These are phyloP conservation scores for Aspidiotus rigidus DNA, from an alignment of 2,888 invertebrate species.

Conservation along the genomic window DNA sequence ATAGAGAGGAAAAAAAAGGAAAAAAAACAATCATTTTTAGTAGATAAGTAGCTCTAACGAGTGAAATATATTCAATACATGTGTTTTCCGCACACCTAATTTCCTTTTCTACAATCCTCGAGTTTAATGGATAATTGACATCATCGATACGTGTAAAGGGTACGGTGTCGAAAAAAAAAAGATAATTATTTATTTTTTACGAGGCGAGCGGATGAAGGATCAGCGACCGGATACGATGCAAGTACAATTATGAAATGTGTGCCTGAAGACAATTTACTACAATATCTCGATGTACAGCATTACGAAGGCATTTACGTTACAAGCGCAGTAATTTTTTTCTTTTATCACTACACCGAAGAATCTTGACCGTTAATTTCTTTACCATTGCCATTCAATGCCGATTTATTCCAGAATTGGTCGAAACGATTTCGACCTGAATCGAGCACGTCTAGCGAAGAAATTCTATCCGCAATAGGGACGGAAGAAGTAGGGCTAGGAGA, in stretches of 20 bases:
- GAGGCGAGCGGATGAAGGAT: not conserved
- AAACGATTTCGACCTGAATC: conserved; percentile 73
- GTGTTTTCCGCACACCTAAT: too few relatives aligned
- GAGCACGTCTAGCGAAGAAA: conserved; percentile 51
- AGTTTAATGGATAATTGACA: too few relatives aligned
- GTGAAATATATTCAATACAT: too few relatives aligned
- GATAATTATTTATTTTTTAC: not conserved
- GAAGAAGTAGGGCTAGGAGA: conserved; percentile 39
- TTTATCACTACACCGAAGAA: conserved; percentile 23
- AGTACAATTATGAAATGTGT: too few relatives aligned
- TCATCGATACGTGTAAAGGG: too few relatives aligned
- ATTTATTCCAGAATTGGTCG: conserved; percentile 75
- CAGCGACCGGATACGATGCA: not conserved
- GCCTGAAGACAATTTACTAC: too few relatives aligned
- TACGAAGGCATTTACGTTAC: too few relatives aligned
- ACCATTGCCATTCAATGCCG: conserved; percentile 11
- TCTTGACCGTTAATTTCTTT: conserved; percentile 27
- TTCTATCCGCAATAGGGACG: conserved; percentile 41
- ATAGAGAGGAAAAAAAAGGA: not conserved
- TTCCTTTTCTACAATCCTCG: too few relatives aligned
- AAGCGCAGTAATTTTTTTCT: not conserved
- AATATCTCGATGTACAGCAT: too few relatives aligned
- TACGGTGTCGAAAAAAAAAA: not conserved
- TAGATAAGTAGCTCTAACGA: too few relatives aligned
- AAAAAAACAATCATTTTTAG: not conserved